Base-by-base conservation (phyloP, 35 echinoderm and acorn worm species). In the Strongylocentrotus purpuratus region DNA sequence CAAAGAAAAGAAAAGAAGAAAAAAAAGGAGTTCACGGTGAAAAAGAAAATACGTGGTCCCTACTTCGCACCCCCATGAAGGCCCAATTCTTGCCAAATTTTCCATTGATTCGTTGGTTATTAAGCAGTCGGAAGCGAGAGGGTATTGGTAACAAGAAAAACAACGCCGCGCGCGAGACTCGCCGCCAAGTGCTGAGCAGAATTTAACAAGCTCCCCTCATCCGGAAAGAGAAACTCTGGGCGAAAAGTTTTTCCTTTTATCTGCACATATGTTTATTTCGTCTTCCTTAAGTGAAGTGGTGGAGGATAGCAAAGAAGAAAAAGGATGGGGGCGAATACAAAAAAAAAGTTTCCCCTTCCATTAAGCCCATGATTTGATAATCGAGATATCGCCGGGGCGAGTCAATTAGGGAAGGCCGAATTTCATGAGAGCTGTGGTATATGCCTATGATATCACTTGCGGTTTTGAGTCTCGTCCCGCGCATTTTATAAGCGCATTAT, bases 291-390 rank as follows among this genome's bases (percentile, higher is more conserved):
- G 65, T 78, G 65, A 78, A n/a, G 65, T 78, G 65, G 22, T 78
- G 7, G 65, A 4, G 28, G 2, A 22, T 78, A 78, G 65, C 65
- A 28, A 78, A 41, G 35, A 41, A 41, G 3, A 41, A 59, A 78
- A 18, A 78, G 20, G 65, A 78, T 78, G 65, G 28, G 50, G 65
- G 65, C 65, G 28, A 78, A 78, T 78, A 41, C 35, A 78, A 78
- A 59, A 17, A 78, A 70, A n/a, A 78, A 78, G 65, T 78, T 78
- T 28, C 65, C 65, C 65, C 65, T 78, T 78, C 65, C 65, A 78
- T 78, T 78, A 78, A 78, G 65, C 65, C 65, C 65, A 78, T 78
- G 65, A 78, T 78, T 78, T 78, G 65, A 78, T 78, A 78, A 78
- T 78, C 65, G 65, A 22, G 65, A 78, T 78, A 78, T 78, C 65